phyloP scores from a whole-genome alignment of 2,113 vertebrate species.

The Tragulus kanchil region DNA sequence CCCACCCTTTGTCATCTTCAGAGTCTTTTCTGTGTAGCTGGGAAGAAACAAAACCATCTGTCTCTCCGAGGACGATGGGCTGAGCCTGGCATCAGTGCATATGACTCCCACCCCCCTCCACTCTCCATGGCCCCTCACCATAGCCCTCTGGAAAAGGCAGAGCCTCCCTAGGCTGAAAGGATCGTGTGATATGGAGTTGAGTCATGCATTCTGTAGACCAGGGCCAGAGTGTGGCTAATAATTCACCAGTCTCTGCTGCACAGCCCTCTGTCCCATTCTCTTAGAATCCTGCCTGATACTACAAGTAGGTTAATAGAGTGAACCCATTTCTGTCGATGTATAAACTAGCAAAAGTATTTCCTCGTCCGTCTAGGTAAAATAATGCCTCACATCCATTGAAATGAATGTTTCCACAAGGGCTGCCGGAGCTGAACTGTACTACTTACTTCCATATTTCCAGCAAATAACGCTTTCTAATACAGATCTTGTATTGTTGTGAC shows the following conservation, averaged over 20 bases:
- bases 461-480: neutral
- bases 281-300: neutral
- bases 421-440: neutral
- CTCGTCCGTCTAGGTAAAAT: neutral
- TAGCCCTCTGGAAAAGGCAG: neutral
- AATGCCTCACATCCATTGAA: neutral
- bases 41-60: neutral
- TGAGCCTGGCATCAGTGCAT: neutral
- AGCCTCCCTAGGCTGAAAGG: neutral
- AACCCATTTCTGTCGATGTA: neutral
- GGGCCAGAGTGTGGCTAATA: rapidly evolving
- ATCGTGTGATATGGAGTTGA: too few relatives aligned
- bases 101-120: neutral
- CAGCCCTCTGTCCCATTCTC: neutral
- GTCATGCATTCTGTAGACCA: neutral
- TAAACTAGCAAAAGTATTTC: conserved; percentile 39
- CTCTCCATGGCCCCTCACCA: neutral
- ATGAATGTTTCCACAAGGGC: neutral
- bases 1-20: neutral
- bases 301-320: neutral
- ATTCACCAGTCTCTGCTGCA: neutral
- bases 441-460: neutral
- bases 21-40: neutral
- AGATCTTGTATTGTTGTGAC: neutral
- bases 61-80: neutral